These are phyloP conservation scores for Apis cerana DNA, from an alignment of 1,140 invertebrate species.

Conservation along the genomic window DNA sequence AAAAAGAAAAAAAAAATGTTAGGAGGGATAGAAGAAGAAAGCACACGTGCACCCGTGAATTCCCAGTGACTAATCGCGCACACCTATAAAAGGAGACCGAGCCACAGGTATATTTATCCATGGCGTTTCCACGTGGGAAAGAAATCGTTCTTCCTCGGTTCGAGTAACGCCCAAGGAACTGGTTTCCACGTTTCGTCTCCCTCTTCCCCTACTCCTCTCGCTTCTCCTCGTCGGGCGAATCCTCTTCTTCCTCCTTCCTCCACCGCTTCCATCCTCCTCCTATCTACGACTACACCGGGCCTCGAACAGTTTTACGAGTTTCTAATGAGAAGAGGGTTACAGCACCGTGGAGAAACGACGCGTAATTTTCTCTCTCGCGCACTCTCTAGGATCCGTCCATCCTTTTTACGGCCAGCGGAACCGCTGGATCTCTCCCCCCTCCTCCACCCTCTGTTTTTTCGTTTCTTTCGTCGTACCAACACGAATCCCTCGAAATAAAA, in stretches of 20 bases:
- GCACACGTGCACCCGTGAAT: slow-evolving; percentile 45
- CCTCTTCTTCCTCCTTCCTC: neutral
- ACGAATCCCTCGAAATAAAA: neutral
- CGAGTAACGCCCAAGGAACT: slow-evolving; percentile 64
- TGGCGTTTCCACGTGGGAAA: slow-evolving; percentile 64
- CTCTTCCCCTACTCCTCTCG: neutral
- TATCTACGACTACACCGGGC: slow-evolving; percentile 31
- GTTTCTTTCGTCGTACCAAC: neutral
- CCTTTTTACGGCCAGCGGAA: slow-evolving; percentile 13
- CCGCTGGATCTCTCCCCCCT: no score
- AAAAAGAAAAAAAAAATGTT: neutral
- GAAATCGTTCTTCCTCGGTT: slow-evolving; percentile 58
- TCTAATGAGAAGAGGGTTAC: slow-evolving; percentile 69
- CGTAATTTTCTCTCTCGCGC: slow-evolving; percentile 6
- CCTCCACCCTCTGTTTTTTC: neutral
- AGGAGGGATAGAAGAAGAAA: slow-evolving; percentile 36
- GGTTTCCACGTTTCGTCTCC: slow-evolving; percentile 48
- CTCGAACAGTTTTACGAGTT: slow-evolving; percentile 66
- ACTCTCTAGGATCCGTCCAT: slow-evolving; percentile 21
- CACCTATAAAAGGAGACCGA: slow-evolving; percentile 54
- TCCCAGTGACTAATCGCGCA: slow-evolving; percentile 52
- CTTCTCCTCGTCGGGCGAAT: slow-evolving; percentile 3
- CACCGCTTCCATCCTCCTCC: slow-evolving; percentile 13
- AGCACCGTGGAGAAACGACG: slow-evolving; percentile 55
- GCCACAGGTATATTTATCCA: slow-evolving; percentile 56